Conservation (phyloP, 2,888 invertebrate genomes). For the Gerosis bhagava region DNA sequence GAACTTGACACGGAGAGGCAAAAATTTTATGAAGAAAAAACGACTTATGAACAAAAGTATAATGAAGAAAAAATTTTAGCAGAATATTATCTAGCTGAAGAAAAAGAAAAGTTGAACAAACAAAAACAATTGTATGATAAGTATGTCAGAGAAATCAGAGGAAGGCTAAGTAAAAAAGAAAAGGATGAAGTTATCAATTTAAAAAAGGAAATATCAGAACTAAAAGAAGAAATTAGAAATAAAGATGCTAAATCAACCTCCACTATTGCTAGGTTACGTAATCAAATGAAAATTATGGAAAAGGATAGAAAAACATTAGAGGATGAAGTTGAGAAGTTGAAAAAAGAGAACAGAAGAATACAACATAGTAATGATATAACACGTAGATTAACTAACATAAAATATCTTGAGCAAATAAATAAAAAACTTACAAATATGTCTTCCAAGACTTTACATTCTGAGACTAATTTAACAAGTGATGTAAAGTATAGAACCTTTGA, state of each 20-base stretch:
- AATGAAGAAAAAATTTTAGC: constrained; percentile 85
- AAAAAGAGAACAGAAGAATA: constrained; percentile 85
- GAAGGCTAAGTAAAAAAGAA: constrained; percentile 85
- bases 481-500: constrained; percentile 69
- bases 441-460: constrained; percentile 53
- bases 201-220: constrained; percentile 84
- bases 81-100: constrained; percentile 86
- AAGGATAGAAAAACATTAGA: constrained; percentile 86
- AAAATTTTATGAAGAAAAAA: constrained; percentile 83
- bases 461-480: constrained; percentile 50
- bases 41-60: constrained; percentile 80
- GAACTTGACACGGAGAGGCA: constrained; percentile 84
- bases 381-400: constrained; percentile 84
- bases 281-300: constrained; percentile 88
- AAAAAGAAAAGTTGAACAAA: constrained; percentile 85
- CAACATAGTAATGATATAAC: constrained; percentile 82
- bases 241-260: constrained; percentile 89
- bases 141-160: constrained; percentile 86
- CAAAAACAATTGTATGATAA: constrained; percentile 85
- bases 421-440: constrained; percentile 69
- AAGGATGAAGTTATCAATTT: constrained; percentile 86
- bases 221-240: constrained; percentile 86
- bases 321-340: constrained; percentile 85
- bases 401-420: constrained; percentile 90
- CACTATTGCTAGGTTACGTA: constrained; percentile 87